Evolutionary conservation across 1,140 invertebrate genomes (phyloP), one percentile per base, ranked within the genome.

Genomic region (Venturia canescens): DNA sequence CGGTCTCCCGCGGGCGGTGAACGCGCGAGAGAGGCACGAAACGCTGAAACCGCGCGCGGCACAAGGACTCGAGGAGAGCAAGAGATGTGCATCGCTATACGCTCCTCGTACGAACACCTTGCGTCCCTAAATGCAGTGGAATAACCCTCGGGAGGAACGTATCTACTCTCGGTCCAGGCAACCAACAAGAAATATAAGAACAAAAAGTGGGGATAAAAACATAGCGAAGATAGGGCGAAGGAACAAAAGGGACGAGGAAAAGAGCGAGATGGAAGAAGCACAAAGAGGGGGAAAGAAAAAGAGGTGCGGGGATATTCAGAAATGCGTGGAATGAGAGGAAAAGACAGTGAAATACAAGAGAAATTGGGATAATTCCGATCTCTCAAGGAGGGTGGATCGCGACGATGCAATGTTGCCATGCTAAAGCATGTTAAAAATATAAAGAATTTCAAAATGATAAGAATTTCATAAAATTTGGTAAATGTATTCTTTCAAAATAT

Each of bases 231-330:
- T 6, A 44, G 11, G 1, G 38, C 7, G 38, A 4, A 11, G 13
- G 38, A 4, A 50, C 38, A 50, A 23, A 27, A 44, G 34, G 70
- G 72, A 70, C 21, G 63, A 70, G 60, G 83, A 74, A 80, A 81
- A 83, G 80, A 67, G 85, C 74, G 44, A 66, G 74, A 82, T 79
- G 67, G 79, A n/a, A n/a, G n/a, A n/a, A n/a, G n/a, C 13, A 44
- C 13, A 44, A 44, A 44, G 7, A 44, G 7, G 11, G 38, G 13
- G 13, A 44, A 44, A 44, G 7, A 44, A 11, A 44, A 44, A 44
- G 11, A 44, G 38, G 13, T 44, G 38, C 1, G 13, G 13, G 13
- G 38, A 44, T 6, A 44, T 44, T 44, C 1, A 44, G 38, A 44
- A 11, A 44, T 11, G 2, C 7, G 13, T 44, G 7, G 7, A 44